Evolutionary conservation across 2,888 invertebrate genomes (phyloP).

Genomic region (Eugnorisma glareosa): DNA sequence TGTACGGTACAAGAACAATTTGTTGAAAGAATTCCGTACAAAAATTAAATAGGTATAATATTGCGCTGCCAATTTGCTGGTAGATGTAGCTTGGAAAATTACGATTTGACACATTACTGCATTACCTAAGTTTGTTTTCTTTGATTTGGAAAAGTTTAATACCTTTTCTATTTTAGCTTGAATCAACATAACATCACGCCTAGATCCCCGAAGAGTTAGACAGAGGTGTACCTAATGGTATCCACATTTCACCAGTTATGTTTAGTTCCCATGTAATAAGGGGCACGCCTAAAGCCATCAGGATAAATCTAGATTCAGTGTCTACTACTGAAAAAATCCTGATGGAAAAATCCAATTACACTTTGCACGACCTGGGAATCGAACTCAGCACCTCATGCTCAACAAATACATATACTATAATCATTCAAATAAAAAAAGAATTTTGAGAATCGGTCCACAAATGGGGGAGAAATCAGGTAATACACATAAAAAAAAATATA

Average conservation of each 20-base stretch:
- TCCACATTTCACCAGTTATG: background rate
- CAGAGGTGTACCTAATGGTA: background rate
- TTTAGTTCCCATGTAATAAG: background rate
- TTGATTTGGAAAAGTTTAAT: conserved; percentile 22
- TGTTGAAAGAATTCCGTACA: conserved; percentile 54
- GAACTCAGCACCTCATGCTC: background rate
- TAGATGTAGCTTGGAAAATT: conserved; percentile 51
- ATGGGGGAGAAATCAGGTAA: no score
- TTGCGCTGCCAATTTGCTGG: conserved; percentile 37
- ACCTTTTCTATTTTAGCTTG: background rate
- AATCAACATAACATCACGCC: background rate
- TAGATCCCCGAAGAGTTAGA: background rate
- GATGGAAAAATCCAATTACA: background rate
- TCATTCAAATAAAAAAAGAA: no score
- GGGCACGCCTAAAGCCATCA: background rate
- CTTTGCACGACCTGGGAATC: background rate
- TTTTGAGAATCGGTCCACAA: no score
- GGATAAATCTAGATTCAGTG: background rate
- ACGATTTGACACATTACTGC: conserved; percentile 49
- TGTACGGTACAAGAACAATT: conserved; percentile 57
- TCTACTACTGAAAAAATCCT: background rate
- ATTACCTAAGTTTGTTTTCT: conserved; percentile 17
- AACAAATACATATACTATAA: background rate
- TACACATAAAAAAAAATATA: no score
- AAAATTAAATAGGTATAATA: conserved; percentile 51